Evolutionary conservation across 92 coral and sea anemone species (phyloP).

Genomic region (Porites lobata): DNA sequence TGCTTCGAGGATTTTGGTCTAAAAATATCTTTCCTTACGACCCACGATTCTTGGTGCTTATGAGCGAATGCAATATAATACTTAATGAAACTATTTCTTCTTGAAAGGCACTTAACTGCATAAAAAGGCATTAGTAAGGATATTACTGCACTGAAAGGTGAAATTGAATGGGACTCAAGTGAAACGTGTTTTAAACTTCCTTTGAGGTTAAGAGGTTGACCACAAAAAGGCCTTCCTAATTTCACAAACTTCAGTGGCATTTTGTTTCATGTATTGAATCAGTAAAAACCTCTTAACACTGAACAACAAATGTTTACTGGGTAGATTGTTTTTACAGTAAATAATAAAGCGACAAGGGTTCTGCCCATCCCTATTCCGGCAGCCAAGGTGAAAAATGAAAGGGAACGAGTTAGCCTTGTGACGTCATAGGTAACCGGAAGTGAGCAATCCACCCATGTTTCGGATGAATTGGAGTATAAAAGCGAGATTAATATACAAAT

Average conservation of each 20-base stretch:
- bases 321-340: background rate
- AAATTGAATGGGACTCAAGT: constrained; percentile 16
- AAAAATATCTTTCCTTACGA: background rate
- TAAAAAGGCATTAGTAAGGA: no score
- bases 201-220: constrained; percentile 21
- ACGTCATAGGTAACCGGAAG: constrained; percentile 43
- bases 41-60: background rate
- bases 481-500: background rate
- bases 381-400: no score
- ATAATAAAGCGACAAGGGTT: background rate
- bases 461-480: background rate
- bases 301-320: background rate
- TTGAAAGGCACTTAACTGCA: no score
- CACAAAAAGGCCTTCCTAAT: background rate
- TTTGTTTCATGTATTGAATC: background rate
- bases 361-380: no score
- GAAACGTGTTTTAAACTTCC: constrained; percentile 1
- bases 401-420: constrained; percentile 12
- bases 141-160: background rate
- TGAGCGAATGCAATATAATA: background rate
- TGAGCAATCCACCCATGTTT: background rate
- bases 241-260: background rate
- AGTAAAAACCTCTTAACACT: background rate
- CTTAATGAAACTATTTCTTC: no score
- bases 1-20: no score